Evolutionary conservation across 1,140 invertebrate species (phyloP).

Genomic region (Drosophila serrata): DNA sequence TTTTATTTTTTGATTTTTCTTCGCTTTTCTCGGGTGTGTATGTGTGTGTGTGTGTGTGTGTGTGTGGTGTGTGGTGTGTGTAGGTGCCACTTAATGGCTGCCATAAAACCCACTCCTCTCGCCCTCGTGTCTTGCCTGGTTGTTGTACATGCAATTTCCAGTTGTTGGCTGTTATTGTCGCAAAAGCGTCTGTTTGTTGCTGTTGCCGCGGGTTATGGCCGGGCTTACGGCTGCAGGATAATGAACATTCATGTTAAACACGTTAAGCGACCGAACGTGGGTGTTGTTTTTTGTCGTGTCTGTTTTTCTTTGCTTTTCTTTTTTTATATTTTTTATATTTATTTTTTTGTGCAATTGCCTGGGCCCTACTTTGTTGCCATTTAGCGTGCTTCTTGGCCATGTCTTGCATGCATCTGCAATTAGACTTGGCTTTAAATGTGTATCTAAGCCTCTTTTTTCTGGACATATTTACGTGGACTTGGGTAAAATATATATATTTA

Average conservation of each 20-base stretch:
- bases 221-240: constrained; percentile 61
- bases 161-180: constrained; percentile 53
- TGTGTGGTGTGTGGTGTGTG: constrained; percentile 18
- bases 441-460: not conserved
- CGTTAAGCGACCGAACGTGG: constrained; percentile 64
- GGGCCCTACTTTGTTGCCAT: constrained; percentile 29
- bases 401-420: constrained; percentile 25
- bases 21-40: constrained; percentile 6
- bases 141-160: constrained; percentile 53
- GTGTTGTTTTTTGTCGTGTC: constrained; percentile 25
- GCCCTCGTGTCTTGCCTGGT: constrained; percentile 44
- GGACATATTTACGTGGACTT: not conserved
- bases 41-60: not conserved
- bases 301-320: not conserved
- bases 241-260: constrained; percentile 82
- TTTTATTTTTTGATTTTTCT: constrained; percentile 44
- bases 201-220: constrained; percentile 48
- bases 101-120: constrained; percentile 70
- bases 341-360: not conserved
- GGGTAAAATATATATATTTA: too few species aligned
- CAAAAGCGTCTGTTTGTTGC: constrained; percentile 38
- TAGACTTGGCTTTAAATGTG: constrained; percentile 4
- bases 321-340: not conserved
- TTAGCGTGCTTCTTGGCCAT: constrained; percentile 25
- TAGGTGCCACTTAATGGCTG: constrained; percentile 76